Percentiles rank a stretch among this genome's conserved stretches.
These are phyloP conservation scores for Agrochola lychnidis DNA, from an alignment of 2,888 invertebrate genomes.

Conservation along the genomic window DNA sequence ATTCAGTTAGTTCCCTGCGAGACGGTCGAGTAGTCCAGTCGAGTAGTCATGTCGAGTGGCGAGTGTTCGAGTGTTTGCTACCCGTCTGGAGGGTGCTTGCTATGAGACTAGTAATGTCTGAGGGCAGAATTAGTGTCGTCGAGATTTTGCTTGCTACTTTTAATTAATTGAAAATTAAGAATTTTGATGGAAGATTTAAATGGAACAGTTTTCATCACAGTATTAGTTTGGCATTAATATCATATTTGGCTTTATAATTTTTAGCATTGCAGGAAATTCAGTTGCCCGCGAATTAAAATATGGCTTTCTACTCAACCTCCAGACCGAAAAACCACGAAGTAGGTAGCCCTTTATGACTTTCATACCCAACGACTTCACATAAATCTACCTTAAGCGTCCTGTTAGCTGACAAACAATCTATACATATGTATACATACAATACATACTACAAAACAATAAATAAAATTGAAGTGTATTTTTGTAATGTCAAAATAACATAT, in stretches of 20 bases:
- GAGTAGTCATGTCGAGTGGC: slow-evolving; percentile 29
- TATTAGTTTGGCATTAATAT: not conserved
- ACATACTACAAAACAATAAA: too few species aligned
- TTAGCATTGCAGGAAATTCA: not conserved
- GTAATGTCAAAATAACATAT: too few species aligned
- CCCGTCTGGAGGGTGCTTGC: slow-evolving; percentile 33
- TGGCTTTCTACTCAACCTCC: not conserved
- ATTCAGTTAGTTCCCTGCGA: slow-evolving; percentile 36
- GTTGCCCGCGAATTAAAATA: not conserved
- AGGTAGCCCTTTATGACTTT: too few species aligned
- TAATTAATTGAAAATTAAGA: not conserved
- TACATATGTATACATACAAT: too few species aligned
- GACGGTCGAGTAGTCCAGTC: slow-evolving; percentile 33
- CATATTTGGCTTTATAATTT: not conserved
- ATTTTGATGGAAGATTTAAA: not conserved
- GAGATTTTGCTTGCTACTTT: not conserved
- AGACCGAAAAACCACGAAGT: not conserved
- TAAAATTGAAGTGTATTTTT: too few species aligned
- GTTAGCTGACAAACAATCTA: not conserved
- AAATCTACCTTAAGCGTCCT: not conserved
- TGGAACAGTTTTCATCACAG: not conserved
- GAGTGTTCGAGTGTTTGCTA: slow-evolving; percentile 44
- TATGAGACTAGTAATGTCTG: slow-evolving; percentile 35
- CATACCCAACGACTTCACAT: not conserved
- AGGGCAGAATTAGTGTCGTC: slow-evolving; percentile 16